These are phyloP conservation scores for Apotomis betuletana DNA, from an alignment of 2,888 invertebrate genomes.

Conservation along the genomic window DNA sequence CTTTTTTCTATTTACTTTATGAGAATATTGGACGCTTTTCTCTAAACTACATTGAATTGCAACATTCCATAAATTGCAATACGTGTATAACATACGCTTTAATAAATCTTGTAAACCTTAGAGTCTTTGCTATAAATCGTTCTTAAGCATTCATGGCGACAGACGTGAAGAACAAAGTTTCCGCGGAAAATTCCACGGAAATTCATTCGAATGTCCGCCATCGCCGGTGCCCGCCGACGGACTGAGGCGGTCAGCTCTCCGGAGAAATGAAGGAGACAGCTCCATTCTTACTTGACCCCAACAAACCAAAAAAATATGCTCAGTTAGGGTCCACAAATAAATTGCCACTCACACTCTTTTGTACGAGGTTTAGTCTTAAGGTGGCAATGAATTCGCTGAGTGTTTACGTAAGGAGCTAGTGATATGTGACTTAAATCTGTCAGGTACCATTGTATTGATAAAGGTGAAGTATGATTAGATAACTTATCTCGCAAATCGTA, in stretches of 20 bases:
- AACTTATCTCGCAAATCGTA: slow-evolving; percentile 40
- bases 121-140: slow-evolving; percentile 29
- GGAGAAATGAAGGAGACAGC: slow-evolving; percentile 7
- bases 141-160: slow-evolving; percentile 26
- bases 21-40: no score
- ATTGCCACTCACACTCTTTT: not conserved
- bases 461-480: slow-evolving; percentile 34
- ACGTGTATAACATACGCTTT: not conserved
- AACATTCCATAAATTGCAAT: not conserved
- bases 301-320: not conserved
- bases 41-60: not conserved
- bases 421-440: slow-evolving; percentile 41
- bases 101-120: slow-evolving; percentile 27
- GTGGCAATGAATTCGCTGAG: slow-evolving; percentile 17
- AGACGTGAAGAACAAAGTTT: slow-evolving; percentile 56
- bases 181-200: slow-evolving; percentile 52
- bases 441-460: slow-evolving; percentile 40
- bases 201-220: slow-evolving; percentile 54
- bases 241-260: slow-evolving; percentile 46
- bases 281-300: slow-evolving; percentile 18
- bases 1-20: no score
- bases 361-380: not conserved
- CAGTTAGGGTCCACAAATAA: slow-evolving; percentile 6
- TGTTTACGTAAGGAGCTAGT: slow-evolving; percentile 32
- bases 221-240: slow-evolving; percentile 58